Evolutionary conservation across 2,797 vertebrate genomes (phyloP).

Genomic region (Hydrophis major): DNA sequence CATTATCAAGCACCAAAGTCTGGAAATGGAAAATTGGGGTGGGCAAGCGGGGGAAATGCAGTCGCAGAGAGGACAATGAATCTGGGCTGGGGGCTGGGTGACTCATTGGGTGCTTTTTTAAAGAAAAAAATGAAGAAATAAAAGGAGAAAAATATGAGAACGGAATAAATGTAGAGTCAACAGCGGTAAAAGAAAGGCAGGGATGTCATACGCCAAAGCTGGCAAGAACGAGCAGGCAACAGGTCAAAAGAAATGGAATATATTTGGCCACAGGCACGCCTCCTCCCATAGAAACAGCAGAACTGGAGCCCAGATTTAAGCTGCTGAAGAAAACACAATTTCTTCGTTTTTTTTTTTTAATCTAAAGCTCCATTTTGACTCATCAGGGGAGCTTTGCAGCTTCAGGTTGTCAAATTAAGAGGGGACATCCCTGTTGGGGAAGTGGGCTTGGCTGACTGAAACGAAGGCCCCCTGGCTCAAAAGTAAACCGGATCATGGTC

Average conservation of each 20-base stretch:
- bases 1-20: constrained; percentile 14
- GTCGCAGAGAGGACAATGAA: constrained; percentile 19
- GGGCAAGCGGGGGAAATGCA: neutral
- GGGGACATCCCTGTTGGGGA: neutral
- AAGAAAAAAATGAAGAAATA: neutral
- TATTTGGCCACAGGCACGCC: neutral
- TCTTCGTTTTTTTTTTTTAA: neutral
- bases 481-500: neutral
- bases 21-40: neutral
- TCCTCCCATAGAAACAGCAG: neutral
- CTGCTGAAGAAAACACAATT: neutral
- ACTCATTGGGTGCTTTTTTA: neutral
- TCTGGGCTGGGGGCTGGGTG: constrained; percentile 10
- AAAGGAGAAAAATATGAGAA: neutral
- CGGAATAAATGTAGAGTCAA: constrained; percentile 10
- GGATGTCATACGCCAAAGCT: neutral
- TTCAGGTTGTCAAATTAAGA: neutral
- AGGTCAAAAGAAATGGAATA: neutral
- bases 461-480: neutral
- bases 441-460: neutral
- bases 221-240: neutral
- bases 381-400: neutral
- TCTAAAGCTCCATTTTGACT: neutral
- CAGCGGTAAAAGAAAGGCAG: neutral
- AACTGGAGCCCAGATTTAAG: neutral